Evolutionary conservation across 2,888 invertebrate genomes (phyloP).

Genomic region (Julus scandinavius): DNA sequence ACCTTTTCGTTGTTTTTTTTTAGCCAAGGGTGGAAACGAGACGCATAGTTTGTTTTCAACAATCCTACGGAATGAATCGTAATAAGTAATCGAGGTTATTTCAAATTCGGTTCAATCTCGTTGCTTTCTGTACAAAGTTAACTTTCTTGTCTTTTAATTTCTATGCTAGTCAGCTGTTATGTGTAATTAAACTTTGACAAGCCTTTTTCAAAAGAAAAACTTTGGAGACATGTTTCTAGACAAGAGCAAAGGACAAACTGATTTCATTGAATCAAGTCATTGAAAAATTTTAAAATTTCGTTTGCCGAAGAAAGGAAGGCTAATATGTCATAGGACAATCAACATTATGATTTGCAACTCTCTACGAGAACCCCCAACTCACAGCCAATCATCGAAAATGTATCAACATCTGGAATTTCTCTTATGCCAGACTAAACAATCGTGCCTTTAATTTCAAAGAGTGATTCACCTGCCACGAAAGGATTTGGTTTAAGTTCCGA

Average conservation of each 20-base stretch:
- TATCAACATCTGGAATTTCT: neutral
- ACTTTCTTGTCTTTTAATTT: constrained; percentile 23
- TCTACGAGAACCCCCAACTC: neutral
- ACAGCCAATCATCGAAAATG: neutral
- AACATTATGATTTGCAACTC: neutral
- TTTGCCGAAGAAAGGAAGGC: no score
- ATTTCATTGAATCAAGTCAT: neutral
- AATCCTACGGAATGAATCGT: neutral
- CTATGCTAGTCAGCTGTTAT: constrained; percentile 37
- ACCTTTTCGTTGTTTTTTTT: neutral
- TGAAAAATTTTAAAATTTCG: neutral
- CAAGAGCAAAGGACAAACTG: constrained; percentile 31
- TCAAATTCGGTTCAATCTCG: neutral
- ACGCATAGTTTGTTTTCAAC: constrained; percentile 16
- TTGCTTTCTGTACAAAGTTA: constrained; percentile 28
- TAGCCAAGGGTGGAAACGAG: neutral
- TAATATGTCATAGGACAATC: neutral
- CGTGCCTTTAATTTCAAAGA: constrained; percentile 33
- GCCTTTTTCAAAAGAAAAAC: constrained; percentile 38
- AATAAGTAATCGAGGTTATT: constrained; percentile 35
- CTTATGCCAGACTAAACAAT: constrained; percentile 25
- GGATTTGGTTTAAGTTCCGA: neutral
- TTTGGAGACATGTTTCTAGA: constrained; percentile 16
- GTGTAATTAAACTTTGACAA: constrained; percentile 31
- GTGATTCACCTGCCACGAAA: constrained; percentile 13